A percentile compares a stretch with the other conserved stretches of the same genome.
Evolutionary conservation across 2,888 invertebrate species (phyloP).

Genomic region (Strigamia crassipes): DNA sequence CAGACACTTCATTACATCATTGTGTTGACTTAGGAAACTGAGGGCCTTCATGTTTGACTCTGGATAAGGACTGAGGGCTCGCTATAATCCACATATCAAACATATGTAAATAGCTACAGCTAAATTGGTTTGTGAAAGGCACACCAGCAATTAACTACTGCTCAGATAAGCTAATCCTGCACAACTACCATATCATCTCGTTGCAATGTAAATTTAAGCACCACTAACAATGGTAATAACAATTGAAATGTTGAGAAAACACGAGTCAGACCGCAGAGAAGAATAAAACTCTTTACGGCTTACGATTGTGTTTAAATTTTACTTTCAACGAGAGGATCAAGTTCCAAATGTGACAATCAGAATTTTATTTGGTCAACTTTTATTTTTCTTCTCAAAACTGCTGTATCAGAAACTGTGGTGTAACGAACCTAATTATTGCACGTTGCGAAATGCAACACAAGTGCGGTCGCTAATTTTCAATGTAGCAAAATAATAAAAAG

Average conservation of each 20-base stretch:
- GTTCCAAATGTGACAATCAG: neutral
- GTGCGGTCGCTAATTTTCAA: too few species aligned
- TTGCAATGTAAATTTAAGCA: slow-evolving; percentile 25
- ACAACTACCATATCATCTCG: slow-evolving; percentile 3
- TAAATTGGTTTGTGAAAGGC: slow-evolving; percentile 35
- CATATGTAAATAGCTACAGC: slow-evolving; percentile 35
- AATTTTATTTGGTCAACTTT: neutral
- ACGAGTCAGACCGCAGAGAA: neutral
- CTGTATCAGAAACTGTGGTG: too few species aligned
- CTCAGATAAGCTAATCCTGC: slow-evolving; percentile 27
- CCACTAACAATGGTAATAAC: slow-evolving; percentile 14
- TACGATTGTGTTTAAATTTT: slow-evolving; percentile 2
- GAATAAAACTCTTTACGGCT: neutral
- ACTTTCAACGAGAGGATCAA: neutral
- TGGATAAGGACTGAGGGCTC: slow-evolving; percentile 17
- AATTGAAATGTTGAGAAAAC: slow-evolving; percentile 17
- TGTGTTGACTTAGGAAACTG: slow-evolving; percentile 7
- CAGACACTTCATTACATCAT: slow-evolving; percentile 27
- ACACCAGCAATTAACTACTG: slow-evolving; percentile 27
- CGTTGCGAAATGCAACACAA: too few species aligned
- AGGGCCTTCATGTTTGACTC: slow-evolving; percentile 12
- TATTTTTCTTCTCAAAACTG: neutral
- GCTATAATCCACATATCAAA: slow-evolving; percentile 32
- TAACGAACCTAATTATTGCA: too few species aligned
- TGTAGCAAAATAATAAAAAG: too few species aligned